Evolutionary conservation across 2,888 invertebrate species (phyloP).

Genomic region (Chirona hameri): DNA sequence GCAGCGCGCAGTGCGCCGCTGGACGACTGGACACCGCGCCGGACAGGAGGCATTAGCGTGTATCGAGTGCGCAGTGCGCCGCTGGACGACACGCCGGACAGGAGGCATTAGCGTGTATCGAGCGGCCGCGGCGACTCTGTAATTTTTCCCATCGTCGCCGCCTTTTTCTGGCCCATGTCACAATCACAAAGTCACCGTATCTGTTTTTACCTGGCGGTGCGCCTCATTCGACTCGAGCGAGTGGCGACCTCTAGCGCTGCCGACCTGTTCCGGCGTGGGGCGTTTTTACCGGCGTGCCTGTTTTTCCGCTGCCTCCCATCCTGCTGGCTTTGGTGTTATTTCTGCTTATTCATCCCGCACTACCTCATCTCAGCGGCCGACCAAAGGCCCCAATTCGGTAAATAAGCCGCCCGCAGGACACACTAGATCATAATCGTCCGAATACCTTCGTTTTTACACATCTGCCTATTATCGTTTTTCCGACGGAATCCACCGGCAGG

Average conservation of each 20-base stretch:
- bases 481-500: not conserved
- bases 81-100: no score
- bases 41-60: not conserved
- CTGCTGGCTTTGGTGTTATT: slow-evolving; percentile 9
- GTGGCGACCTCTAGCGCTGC: not conserved
- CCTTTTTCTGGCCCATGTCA: slow-evolving; percentile 9
- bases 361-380: not conserved
- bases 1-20: no score
- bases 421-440: slow-evolving; percentile 24
- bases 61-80: no score
- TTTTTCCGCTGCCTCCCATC: not conserved
- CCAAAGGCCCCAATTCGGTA: slow-evolving; percentile 23
- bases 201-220: not conserved
- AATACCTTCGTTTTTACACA: slow-evolving; percentile 4
- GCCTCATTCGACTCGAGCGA: not conserved
- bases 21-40: no score
- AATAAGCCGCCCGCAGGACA: not conserved
- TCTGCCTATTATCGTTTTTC: slow-evolving; percentile 23
- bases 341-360: slow-evolving; percentile 12
- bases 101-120: not conserved
- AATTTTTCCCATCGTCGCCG: not conserved
- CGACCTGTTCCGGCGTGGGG: not conserved
- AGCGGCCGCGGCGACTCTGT: not conserved
- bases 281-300: not conserved
- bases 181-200: slow-evolving; percentile 23